Percentiles rank a stretch among this genome's conserved stretches.
Evolutionary conservation across 2,888 invertebrate species (phyloP).

Genomic region (Andrena chrysosceles): DNA sequence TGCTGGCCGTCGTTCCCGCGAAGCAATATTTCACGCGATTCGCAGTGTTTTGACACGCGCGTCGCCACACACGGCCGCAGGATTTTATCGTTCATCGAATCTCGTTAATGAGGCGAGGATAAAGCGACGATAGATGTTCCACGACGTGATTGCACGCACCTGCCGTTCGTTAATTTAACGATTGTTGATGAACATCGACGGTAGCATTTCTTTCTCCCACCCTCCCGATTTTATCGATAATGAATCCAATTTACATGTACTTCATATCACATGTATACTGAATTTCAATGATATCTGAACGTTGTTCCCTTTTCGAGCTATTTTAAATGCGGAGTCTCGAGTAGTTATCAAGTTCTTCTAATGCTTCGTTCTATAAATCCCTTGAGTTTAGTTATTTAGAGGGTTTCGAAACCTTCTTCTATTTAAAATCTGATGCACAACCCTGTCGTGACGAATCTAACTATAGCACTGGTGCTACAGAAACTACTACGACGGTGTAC

Average conservation of each 20-base stretch:
- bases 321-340: background rate
- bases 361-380: no score
- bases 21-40: constrained; percentile 33
- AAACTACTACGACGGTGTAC: no score
- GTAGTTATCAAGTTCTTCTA: no score
- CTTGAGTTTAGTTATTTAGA: no score
- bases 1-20: background rate
- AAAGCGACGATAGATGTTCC: constrained; percentile 29
- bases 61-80: constrained; percentile 4
- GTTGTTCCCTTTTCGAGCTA: background rate
- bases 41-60: constrained; percentile 39
- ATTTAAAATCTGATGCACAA: no score
- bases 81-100: constrained; percentile 57
- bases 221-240: constrained; percentile 1
- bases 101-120: constrained; percentile 50
- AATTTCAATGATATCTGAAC: background rate
- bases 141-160: constrained; percentile 30
- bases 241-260: constrained; percentile 8
- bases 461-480: no score
- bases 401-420: no score
- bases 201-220: constrained; percentile 30
- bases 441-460: no score
- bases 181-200: constrained; percentile 27
- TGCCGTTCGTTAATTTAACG: constrained; percentile 37
- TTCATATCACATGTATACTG: background rate